Evolutionary conservation across 2,113 vertebrate species (phyloP).

Genomic region (Dunckerocampus dactyliophorus): DNA sequence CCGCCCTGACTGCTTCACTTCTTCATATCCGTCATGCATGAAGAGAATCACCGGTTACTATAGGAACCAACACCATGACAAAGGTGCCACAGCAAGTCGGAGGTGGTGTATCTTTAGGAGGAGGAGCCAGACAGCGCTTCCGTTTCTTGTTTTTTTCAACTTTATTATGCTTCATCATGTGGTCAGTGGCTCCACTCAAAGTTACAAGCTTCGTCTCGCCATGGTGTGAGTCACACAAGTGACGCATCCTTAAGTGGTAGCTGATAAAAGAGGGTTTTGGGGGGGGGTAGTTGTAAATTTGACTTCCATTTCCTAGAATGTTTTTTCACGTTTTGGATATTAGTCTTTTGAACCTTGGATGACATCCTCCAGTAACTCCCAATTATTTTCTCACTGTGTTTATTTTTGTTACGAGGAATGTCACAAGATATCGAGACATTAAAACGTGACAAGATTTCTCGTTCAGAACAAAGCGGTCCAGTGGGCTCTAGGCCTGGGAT

Average conservation of each 20-base stretch:
- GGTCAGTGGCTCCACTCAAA: conserved; percentile 32
- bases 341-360: neutral
- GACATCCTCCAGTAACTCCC: neutral
- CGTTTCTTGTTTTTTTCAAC: no score
- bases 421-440: no score
- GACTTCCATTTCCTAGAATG: neutral
- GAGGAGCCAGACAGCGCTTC: no score
- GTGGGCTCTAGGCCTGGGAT: no score
- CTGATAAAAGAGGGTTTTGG: neutral
- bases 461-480: no score
- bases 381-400: no score
- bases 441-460: no score
- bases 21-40: conserved; percentile 2
- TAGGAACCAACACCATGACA: conserved; percentile 52
- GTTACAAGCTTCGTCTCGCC: conserved; percentile 12
- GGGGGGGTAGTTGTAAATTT: conserved; percentile 1
- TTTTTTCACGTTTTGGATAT: neutral
- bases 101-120: conserved; percentile 11
- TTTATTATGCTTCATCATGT: conserved; percentile 23
- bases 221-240: conserved; percentile 26
- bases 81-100: conserved; percentile 32
- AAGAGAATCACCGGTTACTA: conserved; percentile 43
- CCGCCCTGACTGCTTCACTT: neutral
- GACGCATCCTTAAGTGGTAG: conserved; percentile 16
- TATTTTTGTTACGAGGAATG: no score